Evolutionary conservation across 2,888 invertebrate species (phyloP).

Genomic region (Stenodera caucasica): DNA sequence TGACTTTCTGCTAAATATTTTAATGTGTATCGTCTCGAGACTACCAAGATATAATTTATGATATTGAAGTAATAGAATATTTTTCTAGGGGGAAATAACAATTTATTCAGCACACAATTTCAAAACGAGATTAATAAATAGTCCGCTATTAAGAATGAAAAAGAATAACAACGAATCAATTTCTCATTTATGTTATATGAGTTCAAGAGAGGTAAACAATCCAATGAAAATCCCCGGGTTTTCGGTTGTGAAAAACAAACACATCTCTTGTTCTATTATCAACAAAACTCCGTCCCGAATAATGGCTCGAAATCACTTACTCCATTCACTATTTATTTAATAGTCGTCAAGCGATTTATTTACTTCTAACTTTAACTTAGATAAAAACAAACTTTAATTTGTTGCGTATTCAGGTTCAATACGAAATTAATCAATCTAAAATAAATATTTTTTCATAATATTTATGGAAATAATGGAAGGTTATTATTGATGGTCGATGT

Average conservation of each 20-base stretch:
- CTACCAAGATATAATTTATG: conserved; percentile 7
- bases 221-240: not conserved
- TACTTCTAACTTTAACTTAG: not conserved
- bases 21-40: conserved; percentile 10
- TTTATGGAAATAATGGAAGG: not conserved
- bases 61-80: not conserved
- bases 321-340: conserved; percentile 7
- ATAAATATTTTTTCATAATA: not conserved
- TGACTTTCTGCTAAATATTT: conserved; percentile 3
- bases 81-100: not conserved
- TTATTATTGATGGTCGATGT: not conserved
- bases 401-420: not conserved
- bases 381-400: not conserved
- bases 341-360: conserved; percentile 8
- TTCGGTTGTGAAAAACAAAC: not conserved
- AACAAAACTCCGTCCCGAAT: conserved; percentile 8
- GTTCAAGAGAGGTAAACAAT: not conserved
- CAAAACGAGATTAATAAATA: not conserved
- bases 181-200: not conserved
- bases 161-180: conserved; percentile 1
- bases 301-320: conserved; percentile 10
- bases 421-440: not conserved
- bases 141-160: not conserved
- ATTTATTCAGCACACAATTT: not conserved
- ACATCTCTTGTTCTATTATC: conserved; percentile 3